Evolutionary conservation across 2,888 invertebrate genomes (phyloP).

Genomic region (Cerastis rubricosa): DNA sequence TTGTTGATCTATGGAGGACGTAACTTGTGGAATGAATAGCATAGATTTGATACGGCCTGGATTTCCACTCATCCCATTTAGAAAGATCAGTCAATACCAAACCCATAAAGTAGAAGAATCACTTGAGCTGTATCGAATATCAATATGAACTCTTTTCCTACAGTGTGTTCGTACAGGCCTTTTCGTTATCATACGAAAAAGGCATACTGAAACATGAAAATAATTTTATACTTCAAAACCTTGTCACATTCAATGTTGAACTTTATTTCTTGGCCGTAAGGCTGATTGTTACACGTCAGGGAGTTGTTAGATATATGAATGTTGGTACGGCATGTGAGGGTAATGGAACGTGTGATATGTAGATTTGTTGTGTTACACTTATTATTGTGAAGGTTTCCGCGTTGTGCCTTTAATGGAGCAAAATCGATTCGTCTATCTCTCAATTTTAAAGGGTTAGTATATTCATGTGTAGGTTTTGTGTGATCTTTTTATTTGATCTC

Average conservation of each 20-base stretch:
- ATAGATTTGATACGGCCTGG: conserved; percentile 27
- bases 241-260: conserved; percentile 44
- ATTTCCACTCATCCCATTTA: conserved; percentile 19
- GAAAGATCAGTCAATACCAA: conserved; percentile 38
- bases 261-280: conserved; percentile 36
- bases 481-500: conserved; percentile 48
- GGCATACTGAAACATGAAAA: conserved; percentile 56
- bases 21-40: conserved; percentile 28
- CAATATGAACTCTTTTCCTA: conserved; percentile 59
- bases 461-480: conserved; percentile 58
- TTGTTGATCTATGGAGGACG: conserved; percentile 10
- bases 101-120: conserved; percentile 59
- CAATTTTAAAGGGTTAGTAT: conserved; percentile 66
- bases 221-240: conserved; percentile 47
- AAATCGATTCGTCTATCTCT: conserved; percentile 76
- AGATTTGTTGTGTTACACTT: conserved; percentile 80
- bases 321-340: conserved; percentile 73
- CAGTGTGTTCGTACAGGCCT: conserved; percentile 58
- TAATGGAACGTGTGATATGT: conserved; percentile 85
- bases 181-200: conserved; percentile 61
- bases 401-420: conserved; percentile 75
- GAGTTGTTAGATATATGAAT: conserved; percentile 29
- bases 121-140: conserved; percentile 67
- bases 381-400: conserved; percentile 76
- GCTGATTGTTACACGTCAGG: conserved; percentile 23